These are phyloP conservation scores for Microctenopoma steveboyesi DNA, from an alignment of 2,797 vertebrate genomes.

Conservation along the genomic window DNA sequence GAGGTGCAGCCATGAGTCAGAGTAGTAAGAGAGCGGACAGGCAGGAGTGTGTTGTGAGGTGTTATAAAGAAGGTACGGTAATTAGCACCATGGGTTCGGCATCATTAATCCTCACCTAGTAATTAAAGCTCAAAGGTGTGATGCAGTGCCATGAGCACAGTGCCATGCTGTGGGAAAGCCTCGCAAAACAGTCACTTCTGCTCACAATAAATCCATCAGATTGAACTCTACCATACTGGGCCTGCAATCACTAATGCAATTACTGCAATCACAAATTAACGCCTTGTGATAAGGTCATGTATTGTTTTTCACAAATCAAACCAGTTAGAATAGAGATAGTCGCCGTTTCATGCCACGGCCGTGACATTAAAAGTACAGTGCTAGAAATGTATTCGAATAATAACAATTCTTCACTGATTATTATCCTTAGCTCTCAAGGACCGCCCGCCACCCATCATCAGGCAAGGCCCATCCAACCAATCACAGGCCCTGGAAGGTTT, in stretches of 20 bases:
- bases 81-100: conserved; percentile 81
- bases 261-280: conserved; percentile 72
- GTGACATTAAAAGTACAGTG: conserved; percentile 46
- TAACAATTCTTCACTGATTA: conserved; percentile 33
- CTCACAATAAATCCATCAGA: conserved; percentile 71
- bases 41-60: conserved; percentile 75
- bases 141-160: conserved; percentile 74
- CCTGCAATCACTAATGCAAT: conserved; percentile 63
- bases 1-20: conserved; percentile 59
- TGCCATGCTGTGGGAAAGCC: conserved; percentile 57
- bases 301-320: conserved; percentile 23
- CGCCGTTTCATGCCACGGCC: conserved; percentile 13
- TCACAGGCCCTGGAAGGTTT: conserved; percentile 88
- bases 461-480: conserved; percentile 93
- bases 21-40: conserved; percentile 56
- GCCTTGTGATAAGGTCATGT: conserved; percentile 69
- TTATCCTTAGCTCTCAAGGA: conserved; percentile 89
- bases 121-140: conserved; percentile 82
- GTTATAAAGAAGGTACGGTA: conserved; percentile 78
- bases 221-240: conserved; percentile 54
- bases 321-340: conserved; percentile 18
- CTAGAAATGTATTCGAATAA: conserved; percentile 8
- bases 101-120: conserved; percentile 83
- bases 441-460: conserved; percentile 94
- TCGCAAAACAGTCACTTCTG: conserved; percentile 72